Evolutionary conservation across 2,888 invertebrate species (phyloP).

Genomic region (Halocaridina rubra): DNA sequence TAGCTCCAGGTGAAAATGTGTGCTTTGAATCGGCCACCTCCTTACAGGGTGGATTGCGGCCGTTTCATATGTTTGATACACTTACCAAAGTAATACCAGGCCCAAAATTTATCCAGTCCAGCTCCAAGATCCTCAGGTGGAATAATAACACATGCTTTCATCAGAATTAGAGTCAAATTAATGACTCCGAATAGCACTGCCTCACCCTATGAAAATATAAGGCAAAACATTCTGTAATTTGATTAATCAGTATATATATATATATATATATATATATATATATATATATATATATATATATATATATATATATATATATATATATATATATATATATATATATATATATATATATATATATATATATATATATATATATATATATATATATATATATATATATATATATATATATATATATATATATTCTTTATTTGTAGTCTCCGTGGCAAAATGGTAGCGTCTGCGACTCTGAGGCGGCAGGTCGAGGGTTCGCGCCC

Average conservation of each 20-base stretch:
- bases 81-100: constrained; percentile 41
- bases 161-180: constrained; percentile 23
- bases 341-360: background rate
- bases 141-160: constrained; percentile 6
- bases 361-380: background rate
- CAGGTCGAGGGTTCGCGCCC: no score
- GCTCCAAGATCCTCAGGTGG: background rate
- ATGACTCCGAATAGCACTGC: constrained; percentile 4
- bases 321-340: background rate
- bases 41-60: background rate
- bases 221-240: no score
- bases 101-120: constrained; percentile 17
- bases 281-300: background rate
- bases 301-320: background rate
- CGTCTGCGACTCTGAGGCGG: no score
- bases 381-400: background rate
- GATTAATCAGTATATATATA: no score
- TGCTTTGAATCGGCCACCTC: no score
- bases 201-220: background rate
- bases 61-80: background rate
- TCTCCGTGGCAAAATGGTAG: no score
- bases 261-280: background rate
- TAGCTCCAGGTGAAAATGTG: background rate
- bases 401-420: background rate
- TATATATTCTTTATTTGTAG: background rate